phyloP scores from a whole-genome alignment of 2,888 invertebrate species.

The Dryococelus australis region DNA sequence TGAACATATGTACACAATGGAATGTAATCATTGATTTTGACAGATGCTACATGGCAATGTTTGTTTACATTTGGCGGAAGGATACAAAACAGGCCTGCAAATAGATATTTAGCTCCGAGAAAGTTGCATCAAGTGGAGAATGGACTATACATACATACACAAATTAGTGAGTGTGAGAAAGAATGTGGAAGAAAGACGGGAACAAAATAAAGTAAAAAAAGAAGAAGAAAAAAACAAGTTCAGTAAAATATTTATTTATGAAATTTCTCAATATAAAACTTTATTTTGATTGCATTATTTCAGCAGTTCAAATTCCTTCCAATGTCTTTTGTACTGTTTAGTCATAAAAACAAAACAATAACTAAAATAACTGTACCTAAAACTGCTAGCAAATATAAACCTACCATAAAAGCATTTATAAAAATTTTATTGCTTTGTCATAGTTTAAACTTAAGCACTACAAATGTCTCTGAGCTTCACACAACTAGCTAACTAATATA shows the following conservation, averaged over 20 bases:
- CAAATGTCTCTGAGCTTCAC: neutral
- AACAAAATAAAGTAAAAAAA: neutral
- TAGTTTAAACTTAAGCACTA: neutral
- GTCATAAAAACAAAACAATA: neutral
- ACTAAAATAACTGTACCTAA: neutral
- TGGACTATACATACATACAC: no score
- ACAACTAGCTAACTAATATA: neutral
- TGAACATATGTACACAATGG: no score
- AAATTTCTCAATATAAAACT: neutral
- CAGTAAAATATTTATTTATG: conserved; percentile 3
- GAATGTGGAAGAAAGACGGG: no score
- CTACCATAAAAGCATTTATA: neutral
- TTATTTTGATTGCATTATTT: neutral
- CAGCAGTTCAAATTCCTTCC: neutral
- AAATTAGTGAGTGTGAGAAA: no score
- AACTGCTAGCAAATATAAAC: neutral
- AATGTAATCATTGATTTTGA: no score
- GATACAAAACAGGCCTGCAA: no score
- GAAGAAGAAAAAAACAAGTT: neutral
- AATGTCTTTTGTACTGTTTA: neutral
- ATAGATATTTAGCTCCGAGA: no score
- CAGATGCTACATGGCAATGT: no score
- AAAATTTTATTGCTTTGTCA: neutral
- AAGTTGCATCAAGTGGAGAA: no score
- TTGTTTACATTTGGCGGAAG: no score